Conservation (phyloP, 37 sponge, comb jelly and placozoan species). For the Crambe crambe region DNA sequence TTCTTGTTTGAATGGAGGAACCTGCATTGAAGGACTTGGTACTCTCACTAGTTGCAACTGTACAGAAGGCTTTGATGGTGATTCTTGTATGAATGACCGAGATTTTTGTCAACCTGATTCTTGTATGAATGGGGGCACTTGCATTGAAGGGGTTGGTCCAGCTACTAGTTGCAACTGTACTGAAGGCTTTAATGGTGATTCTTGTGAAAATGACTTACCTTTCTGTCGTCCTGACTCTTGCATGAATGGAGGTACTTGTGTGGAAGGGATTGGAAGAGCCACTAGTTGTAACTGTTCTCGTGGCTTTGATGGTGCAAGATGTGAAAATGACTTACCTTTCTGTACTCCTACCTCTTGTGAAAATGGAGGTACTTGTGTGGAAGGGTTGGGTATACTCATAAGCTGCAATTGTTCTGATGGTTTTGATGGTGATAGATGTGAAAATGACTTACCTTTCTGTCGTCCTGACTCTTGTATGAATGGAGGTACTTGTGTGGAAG, state of each 20-base stretch:
- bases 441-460: slow-evolving; percentile 19
- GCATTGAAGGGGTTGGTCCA: not conserved
- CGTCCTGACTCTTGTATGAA: slow-evolving; percentile 30
- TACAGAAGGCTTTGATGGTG: slow-evolving; percentile 41
- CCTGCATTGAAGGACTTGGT: slow-evolving; percentile 22
- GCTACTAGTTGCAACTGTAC: slow-evolving; percentile 43
- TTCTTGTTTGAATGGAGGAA: slow-evolving; percentile 22
- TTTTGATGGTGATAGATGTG: slow-evolving; percentile 24
- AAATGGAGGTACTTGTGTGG: slow-evolving; percentile 56
- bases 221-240: slow-evolving; percentile 33
- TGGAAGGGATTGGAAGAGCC: slow-evolving; percentile 19
- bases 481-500: slow-evolving; percentile 58
- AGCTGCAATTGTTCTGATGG: slow-evolving; percentile 23
- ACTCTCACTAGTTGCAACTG: slow-evolving; percentile 32
- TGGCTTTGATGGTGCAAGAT: slow-evolving; percentile 22
- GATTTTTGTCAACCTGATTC: slow-evolving; percentile 42
- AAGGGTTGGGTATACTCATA: slow-evolving; percentile 17
- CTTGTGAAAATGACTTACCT: slow-evolving; percentile 11
- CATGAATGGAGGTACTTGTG: slow-evolving; percentile 58
- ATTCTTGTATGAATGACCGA: slow-evolving; percentile 16
- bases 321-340: not conserved
- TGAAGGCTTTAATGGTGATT: slow-evolving; percentile 25
- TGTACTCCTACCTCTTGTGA: slow-evolving; percentile 14
- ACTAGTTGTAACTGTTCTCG: slow-evolving; percentile 39
- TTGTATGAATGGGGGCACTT: slow-evolving; percentile 56